Evolutionary conservation across 2,888 invertebrate species (phyloP), one percentile per base, ranked within the genome.

Genomic region (Cheilosia vulpina): DNA sequence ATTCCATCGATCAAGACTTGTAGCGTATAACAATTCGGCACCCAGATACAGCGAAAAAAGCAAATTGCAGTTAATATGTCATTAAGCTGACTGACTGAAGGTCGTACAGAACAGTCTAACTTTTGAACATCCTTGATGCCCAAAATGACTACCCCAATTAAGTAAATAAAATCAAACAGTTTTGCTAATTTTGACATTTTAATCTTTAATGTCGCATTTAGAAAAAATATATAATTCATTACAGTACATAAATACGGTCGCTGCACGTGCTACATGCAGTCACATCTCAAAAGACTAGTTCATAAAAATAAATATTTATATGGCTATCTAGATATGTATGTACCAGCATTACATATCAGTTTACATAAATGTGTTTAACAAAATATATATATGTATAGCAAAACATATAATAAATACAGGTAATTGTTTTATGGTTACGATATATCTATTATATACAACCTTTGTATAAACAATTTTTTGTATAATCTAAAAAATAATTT

Each of bases 231-330:
- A 81, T 72, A 60, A 55, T 66, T 78, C 50, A 71, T 73, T 66
- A 78, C 60, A 78, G 62, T 68, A 72, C 55, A 71, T 63, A 73
- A 73, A 83, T 72, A 83, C 78, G 73, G 21, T 73, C 62, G 53
- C 50, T 65, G 66, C 60, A 53, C 17, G 66, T 72, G 72, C 21
- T 52, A 53, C 38, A 38, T 38, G 38, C 50, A 62, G 15, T 69
- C 45, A 69, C 78, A 78, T 73, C 55, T 72, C 66, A 83, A 73
- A 65, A 69, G 79, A 83, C 79, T 83, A 79, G 62, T 73, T 79
- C 79, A 75, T 68, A 83, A 79, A 72, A 83, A 79, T 75, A 69
- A 73, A 55, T 83, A 68, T 79, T 69, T 69, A 52, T 66, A 63
- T 68, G 31, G n/a, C 62, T 83, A 72, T 72, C 53, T 78, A 66